Evolutionary conservation across 2,797 vertebrate genomes (phyloP).

Genomic region (Spondyliosoma cantharus): DNA sequence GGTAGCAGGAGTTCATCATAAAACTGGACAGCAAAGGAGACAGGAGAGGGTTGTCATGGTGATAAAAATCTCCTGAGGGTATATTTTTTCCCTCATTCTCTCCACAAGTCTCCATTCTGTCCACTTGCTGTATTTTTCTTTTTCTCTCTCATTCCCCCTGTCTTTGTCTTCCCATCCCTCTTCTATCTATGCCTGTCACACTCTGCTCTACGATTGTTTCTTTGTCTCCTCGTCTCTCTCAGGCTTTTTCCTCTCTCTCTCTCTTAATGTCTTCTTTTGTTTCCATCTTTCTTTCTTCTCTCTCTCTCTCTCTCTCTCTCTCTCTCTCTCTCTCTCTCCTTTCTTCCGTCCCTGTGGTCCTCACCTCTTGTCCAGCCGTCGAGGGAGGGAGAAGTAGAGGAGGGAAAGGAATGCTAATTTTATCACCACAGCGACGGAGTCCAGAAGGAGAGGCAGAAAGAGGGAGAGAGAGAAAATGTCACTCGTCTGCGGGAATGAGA

Average conservation of each 20-base stretch:
- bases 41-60: conserved; percentile 76
- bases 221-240: conserved; percentile 41
- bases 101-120: conserved; percentile 65
- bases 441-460: conserved; percentile 61
- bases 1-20: conserved; percentile 67
- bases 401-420: conserved; percentile 85
- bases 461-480: conserved; percentile 75
- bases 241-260: conserved; percentile 34
- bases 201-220: conserved; percentile 41
- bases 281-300: conserved; percentile 61
- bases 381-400: conserved; percentile 72
- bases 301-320: conserved; percentile 51
- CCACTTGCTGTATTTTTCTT: conserved; percentile 56
- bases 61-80: conserved; percentile 72
- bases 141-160: conserved; percentile 29
- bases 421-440: conserved; percentile 74
- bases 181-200: conserved; percentile 42
- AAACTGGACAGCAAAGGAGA: conserved; percentile 72
- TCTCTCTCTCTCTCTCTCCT: conserved; percentile 51
- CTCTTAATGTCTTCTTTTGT: conserved; percentile 67
- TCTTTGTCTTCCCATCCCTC: conserved; percentile 50
- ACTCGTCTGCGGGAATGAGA: conserved; percentile 79
- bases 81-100: conserved; percentile 60
- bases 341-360: conserved; percentile 71
- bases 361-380: conserved; percentile 80